These are phyloP conservation scores for Synergus japonicus DNA, from an alignment of 2,888 invertebrate genomes.

Conservation along the genomic window DNA sequence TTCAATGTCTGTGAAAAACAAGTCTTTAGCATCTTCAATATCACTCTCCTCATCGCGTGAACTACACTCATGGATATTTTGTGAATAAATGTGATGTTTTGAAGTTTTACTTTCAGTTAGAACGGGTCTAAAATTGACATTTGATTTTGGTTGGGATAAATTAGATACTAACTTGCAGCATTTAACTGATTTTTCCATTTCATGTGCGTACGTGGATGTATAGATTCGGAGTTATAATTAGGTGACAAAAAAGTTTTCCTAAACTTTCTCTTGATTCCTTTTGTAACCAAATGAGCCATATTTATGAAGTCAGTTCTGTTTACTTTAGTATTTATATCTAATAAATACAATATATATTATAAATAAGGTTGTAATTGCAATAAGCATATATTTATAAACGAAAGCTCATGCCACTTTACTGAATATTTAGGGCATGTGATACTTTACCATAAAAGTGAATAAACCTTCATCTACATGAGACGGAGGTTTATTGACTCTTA, in stretches of 20 bases:
- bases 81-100: neutral
- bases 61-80: neutral
- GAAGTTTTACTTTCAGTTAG: neutral
- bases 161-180: neutral
- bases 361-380: neutral
- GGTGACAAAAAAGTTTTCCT: neutral
- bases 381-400: neutral
- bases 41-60: neutral
- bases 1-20: neutral
- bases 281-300: neutral
- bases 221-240: neutral
- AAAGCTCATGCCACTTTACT: neutral
- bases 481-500: too few relatives aligned
- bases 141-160: too few relatives aligned
- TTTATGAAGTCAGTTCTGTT: neutral
- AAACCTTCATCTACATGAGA: too few relatives aligned
- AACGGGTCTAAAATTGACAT: neutral
- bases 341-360: neutral
- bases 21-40: neutral
- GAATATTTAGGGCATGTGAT: neutral
- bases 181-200: neutral
- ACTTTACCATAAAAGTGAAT: too few relatives aligned
- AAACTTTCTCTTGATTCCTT: neutral
- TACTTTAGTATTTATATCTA: neutral
- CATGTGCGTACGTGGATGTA: neutral